A percentile compares a stretch with the other conserved stretches of the same genome.
Conservation (phyloP, 2,888 invertebrate genomes). For the Antheraea yamamai region DNA sequence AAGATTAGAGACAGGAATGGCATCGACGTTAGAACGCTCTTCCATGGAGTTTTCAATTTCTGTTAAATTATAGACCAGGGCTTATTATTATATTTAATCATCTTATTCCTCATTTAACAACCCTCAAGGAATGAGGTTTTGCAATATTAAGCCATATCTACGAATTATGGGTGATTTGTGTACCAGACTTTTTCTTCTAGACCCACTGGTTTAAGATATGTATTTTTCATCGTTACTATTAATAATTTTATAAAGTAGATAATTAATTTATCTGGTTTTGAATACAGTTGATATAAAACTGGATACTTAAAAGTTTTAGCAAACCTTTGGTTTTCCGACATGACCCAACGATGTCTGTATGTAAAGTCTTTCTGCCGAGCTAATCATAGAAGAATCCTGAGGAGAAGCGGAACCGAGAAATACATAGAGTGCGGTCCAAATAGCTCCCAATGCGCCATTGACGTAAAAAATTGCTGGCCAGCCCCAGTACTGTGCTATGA, state of each 20-base stretch:
- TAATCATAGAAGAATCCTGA: conserved; percentile 75
- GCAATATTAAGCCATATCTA: neutral
- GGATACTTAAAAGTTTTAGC: neutral
- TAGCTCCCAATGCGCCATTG: conserved; percentile 81
- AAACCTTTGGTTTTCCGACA: conserved; percentile 45
- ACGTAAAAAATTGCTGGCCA: conserved; percentile 89
- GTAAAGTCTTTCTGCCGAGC: conserved; percentile 83
- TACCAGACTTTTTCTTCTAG: neutral
- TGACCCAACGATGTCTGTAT: conserved; percentile 78
- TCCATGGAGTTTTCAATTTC: conserved; percentile 79
- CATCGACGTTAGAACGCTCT: conserved; percentile 56
- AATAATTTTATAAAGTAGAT: neutral
- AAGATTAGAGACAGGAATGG: conserved; percentile 79
- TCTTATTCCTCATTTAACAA: neutral
- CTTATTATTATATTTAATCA: neutral
- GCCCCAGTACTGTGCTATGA: conserved; percentile 83
- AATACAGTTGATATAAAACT: neutral
- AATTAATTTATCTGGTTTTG: neutral
- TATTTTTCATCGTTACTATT: neutral
- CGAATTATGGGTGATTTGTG: neutral
- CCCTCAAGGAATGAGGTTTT: neutral
- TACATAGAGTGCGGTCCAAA: conserved; percentile 82
- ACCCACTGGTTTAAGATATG: neutral
- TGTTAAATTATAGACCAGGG: conserved; percentile 27
- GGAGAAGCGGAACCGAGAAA: conserved; percentile 84